Evolutionary conservation across 2,113 vertebrate genomes (phyloP).

Genomic region (Daphoenositta chrysoptera): DNA sequence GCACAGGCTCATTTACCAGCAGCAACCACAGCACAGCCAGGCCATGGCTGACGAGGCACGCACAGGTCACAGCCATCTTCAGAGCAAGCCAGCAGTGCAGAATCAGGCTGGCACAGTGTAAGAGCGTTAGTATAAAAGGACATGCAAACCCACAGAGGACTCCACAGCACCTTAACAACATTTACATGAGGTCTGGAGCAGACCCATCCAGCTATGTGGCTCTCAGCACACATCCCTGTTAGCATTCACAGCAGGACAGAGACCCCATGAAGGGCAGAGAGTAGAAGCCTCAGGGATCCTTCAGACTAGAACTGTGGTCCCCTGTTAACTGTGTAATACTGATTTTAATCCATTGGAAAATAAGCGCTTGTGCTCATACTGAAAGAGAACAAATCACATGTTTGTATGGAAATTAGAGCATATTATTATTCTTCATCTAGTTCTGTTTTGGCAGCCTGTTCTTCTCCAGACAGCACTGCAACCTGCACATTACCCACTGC

Average conservation of each 20-base stretch:
- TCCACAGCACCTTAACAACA: neutral
- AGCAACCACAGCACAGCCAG: neutral
- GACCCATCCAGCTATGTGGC: fast-evolving
- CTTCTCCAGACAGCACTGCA: neutral
- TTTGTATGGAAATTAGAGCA: neutral
- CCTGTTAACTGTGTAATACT: neutral
- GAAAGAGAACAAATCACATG: neutral
- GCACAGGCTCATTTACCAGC: neutral
- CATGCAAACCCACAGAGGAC: neutral
- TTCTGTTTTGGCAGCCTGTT: neutral
- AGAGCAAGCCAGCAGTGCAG: neutral
- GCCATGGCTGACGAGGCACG: neutral
- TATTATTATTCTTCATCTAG: neutral
- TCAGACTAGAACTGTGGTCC: neutral
- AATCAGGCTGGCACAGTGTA: neutral
- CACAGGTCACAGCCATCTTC: neutral
- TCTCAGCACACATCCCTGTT: neutral
- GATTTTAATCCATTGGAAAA: neutral
- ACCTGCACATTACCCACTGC: neutral
- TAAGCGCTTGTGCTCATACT: neutral
- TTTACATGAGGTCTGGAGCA: neutral
- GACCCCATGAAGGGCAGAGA: neutral
- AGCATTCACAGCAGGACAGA: neutral
- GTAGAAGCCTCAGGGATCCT: neutral
- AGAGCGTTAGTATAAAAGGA: neutral